Percentiles rank a stretch among this genome's conserved stretches.
These are phyloP conservation scores for Poecilia latipinna DNA, from an alignment of 2,113 vertebrate species.

Conservation along the genomic window DNA sequence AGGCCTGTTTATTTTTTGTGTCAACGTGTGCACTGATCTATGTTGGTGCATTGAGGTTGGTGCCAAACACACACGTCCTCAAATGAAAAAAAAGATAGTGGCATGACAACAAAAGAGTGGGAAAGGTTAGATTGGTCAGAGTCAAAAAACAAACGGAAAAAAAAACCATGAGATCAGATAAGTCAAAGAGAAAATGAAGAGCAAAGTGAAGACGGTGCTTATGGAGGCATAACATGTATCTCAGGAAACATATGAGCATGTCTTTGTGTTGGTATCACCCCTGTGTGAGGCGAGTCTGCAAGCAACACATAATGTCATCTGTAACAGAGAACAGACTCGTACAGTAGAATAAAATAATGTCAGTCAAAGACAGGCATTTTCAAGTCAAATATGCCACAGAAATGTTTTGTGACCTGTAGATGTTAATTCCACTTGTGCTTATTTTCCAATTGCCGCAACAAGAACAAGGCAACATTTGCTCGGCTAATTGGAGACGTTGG, in stretches of 20 bases:
- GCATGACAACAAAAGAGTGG: constrained; percentile 11
- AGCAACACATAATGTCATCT: constrained; percentile 34
- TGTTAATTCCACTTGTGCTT: too few relatives aligned
- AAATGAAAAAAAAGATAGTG: constrained; percentile 18
- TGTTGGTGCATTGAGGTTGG: constrained; percentile 11
- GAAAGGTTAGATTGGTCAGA: constrained; percentile 23
- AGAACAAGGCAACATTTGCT: too few relatives aligned
- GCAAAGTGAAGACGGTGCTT: constrained; percentile 30
- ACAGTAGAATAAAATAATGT: too few relatives aligned
- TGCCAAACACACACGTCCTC: background rate
- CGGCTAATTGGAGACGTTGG: too few relatives aligned
- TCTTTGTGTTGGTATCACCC: constrained; percentile 26
- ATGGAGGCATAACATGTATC: constrained; percentile 20
- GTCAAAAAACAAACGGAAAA: background rate
- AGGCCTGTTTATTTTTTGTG: constrained; percentile 53
- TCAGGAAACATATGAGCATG: constrained; percentile 14
- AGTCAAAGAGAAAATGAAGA: constrained; percentile 38
- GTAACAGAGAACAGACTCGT: constrained; percentile 38
- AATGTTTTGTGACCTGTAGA: too few relatives aligned
- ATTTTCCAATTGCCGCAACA: too few relatives aligned
- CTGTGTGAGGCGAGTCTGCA: constrained; percentile 22
- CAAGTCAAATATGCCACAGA: too few relatives aligned
- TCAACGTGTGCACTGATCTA: constrained; percentile 24
- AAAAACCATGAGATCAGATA: constrained; percentile 25
- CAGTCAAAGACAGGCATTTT: too few relatives aligned